phyloP scores from a whole-genome alignment of 35 echinoderm and acorn worm genomes.

The Amphiura filiformis region DNA sequence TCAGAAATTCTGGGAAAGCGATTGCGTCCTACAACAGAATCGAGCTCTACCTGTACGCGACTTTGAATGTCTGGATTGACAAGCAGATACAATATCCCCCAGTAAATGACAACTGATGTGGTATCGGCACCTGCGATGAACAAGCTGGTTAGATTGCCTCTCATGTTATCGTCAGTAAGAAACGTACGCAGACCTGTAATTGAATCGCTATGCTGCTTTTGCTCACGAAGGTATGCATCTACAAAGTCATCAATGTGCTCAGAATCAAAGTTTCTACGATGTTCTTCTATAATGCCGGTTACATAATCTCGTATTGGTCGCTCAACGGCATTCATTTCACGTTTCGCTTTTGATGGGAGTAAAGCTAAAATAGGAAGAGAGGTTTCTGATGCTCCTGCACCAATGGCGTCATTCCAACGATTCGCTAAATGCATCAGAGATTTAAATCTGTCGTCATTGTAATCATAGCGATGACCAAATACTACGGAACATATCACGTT shows the following conservation, averaged over 20 bases:
- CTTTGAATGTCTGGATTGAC: conserved; percentile 53
- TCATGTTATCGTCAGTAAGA: conserved; percentile 23
- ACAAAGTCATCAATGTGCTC: neutral
- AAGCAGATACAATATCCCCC: conserved; percentile 67
- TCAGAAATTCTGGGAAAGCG: conserved; percentile 60
- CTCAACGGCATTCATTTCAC: neutral
- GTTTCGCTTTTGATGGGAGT: neutral
- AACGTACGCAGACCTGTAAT: neutral
- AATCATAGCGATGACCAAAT: conserved; percentile 56
- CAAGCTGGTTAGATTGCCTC: conserved; percentile 24
- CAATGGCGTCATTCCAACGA: neutral
- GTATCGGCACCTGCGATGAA: conserved; percentile 73
- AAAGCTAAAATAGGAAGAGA: neutral
- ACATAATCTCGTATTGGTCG: neutral
- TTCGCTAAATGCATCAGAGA: neutral
- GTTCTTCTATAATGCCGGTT: neutral
- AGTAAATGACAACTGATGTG: conserved; percentile 63
- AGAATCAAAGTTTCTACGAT: neutral
- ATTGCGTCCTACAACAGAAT: conserved; percentile 54
- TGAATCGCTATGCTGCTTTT: neutral
- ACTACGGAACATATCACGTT: conserved; percentile 43
- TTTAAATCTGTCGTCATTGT: conserved; percentile 29
- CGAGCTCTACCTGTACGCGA: conserved; percentile 67
- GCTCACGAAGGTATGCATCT: neutral
- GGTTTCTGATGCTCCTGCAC: neutral